Conservation (phyloP, 2,888 invertebrate species). For the Drosophila acutilabella region DNA sequence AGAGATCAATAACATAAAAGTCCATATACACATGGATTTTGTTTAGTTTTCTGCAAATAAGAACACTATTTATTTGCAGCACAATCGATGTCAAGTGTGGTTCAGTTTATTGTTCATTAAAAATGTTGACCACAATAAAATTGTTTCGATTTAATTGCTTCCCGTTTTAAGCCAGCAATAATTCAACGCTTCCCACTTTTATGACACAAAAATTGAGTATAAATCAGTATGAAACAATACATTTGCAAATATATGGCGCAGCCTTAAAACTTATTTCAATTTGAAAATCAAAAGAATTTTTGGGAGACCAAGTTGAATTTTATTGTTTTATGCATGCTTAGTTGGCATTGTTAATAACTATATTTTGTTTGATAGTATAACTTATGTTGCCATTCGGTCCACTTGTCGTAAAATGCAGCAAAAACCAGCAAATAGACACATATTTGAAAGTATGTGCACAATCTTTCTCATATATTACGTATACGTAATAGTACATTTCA, state of each 20-base stretch:
- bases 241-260: background rate
- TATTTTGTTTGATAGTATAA: background rate
- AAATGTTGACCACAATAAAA: conserved; percentile 4
- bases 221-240: conserved; percentile 1
- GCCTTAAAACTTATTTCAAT: background rate
- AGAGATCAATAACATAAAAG: background rate
- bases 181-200: background rate
- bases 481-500: conserved; percentile 17
- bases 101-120: background rate
- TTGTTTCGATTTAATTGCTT: conserved; percentile 11
- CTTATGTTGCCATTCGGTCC: background rate
- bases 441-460: conserved; percentile 24
- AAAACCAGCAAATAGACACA: conserved; percentile 47
- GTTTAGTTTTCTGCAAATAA: background rate
- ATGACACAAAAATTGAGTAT: background rate
- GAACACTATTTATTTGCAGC: background rate
- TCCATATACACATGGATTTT: background rate
- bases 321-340: background rate
- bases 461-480: background rate
- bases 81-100: background rate
- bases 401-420: conserved; percentile 12
- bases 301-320: background rate
- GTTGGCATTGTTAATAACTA: background rate
- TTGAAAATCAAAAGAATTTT: background rate
- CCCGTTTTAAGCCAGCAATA: conserved; percentile 13